Conservation (phyloP, 1,140 invertebrate genomes). For the Tetranychus urticae region DNA sequence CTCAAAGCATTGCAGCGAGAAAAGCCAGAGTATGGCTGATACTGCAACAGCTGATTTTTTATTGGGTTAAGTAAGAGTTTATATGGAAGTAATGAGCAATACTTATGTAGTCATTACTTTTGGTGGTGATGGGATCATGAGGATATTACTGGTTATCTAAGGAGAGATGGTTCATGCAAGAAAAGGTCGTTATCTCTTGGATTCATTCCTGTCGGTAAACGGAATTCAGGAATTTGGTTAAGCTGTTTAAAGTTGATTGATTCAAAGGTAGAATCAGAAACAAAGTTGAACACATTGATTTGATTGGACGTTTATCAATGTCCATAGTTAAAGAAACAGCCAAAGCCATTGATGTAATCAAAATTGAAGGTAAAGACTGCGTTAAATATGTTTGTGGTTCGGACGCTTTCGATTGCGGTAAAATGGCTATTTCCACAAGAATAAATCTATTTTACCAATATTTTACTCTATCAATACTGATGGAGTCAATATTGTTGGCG, state of each 20-base stretch:
- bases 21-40: no score
- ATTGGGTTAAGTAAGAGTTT: conserved; percentile 41
- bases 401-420: conserved; percentile 50
- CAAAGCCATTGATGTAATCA: conserved; percentile 47
- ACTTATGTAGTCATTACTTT: conserved; percentile 69
- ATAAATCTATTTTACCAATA: no score
- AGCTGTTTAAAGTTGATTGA: not conserved
- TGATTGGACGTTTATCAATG: conserved; percentile 50
- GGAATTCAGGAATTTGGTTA: not conserved
- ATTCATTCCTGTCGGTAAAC: not conserved
- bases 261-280: not conserved
- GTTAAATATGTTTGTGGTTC: conserved; percentile 52
- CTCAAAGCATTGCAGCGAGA: no score
- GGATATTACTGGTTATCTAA: conserved; percentile 45
- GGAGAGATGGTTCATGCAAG: conserved; percentile 32
- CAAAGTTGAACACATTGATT: not conserved
- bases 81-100: conserved; percentile 36
- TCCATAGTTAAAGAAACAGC: conserved; percentile 46
- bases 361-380: conserved; percentile 37
- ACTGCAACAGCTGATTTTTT: no score
- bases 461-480: not conserved
- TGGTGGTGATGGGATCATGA: conserved; percentile 78
- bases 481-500: conserved; percentile 41
- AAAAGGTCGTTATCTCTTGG: not conserved
- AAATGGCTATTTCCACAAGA: no score